These are phyloP conservation scores for Atrichornis clamosus DNA, from an alignment of 2,113 vertebrate genomes.

Conservation along the genomic window DNA sequence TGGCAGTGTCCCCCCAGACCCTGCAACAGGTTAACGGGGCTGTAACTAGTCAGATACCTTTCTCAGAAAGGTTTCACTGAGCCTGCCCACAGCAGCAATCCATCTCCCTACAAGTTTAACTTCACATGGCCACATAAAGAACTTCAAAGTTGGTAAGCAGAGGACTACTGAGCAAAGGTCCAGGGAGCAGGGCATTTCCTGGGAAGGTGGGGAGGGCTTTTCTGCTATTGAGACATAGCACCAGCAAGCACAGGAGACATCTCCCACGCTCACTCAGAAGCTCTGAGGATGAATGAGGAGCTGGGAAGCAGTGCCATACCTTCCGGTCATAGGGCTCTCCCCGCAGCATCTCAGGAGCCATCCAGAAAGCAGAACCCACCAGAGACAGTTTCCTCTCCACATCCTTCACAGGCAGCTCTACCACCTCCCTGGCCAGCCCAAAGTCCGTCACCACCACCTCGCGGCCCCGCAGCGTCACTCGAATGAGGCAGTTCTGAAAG, in stretches of 20 bases:
- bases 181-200: neutral
- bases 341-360: constrained; percentile 88
- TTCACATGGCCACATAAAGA: neutral
- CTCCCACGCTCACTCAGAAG: accelerated
- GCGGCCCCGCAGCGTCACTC: constrained; percentile 72
- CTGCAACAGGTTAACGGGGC: neutral
- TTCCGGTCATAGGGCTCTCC: constrained; percentile 87
- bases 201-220: neutral
- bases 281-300: neutral
- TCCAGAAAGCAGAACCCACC: constrained; percentile 90
- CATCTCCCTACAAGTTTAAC: neutral
- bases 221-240: neutral
- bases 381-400: constrained; percentile 81
- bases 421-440: constrained; percentile 85
- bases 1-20: neutral
- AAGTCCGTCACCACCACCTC: constrained; percentile 87
- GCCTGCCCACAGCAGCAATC: neutral
- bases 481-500: constrained; percentile 85
- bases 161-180: neutral
- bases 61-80: neutral
- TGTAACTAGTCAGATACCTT: neutral
- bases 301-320: constrained; percentile 46
- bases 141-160: neutral
- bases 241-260: neutral
- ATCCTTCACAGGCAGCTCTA: constrained; percentile 78